Conservation (phyloP, 2,888 invertebrate species). For the Onchidella celtica region DNA sequence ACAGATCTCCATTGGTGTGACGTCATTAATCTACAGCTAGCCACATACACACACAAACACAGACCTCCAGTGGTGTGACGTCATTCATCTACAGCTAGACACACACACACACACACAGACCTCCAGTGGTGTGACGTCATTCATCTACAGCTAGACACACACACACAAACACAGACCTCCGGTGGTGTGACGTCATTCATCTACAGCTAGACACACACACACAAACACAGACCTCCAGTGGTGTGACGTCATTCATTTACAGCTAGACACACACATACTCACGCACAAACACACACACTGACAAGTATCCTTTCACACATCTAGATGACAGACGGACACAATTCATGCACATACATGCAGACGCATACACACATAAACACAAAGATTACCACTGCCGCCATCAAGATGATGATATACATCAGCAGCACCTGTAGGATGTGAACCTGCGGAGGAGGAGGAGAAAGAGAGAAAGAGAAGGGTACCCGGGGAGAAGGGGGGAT, state of each 20-base stretch:
- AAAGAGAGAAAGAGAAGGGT: no score
- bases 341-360: not conserved
- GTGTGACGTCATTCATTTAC: not conserved
- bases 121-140: not conserved
- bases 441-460: no score
- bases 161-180: not conserved
- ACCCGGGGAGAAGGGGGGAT: no score
- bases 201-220: not conserved
- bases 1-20: not conserved
- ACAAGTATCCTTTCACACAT: not conserved
- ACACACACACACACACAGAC: not conserved
- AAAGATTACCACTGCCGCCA: not conserved
- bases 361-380: not conserved
- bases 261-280: not conserved
- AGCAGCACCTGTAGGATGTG: no score
- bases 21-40: not conserved
- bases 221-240: not conserved
- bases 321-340: no score
- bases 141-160: not conserved
- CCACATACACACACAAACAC: not conserved
- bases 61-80: not conserved
- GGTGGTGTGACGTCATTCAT: not conserved
- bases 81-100: not conserved
- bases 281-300: not conserved
- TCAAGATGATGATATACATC: no score